Evolutionary conservation across 2,888 invertebrate species (phyloP).

Genomic region (Eupelmus urozonus): DNA sequence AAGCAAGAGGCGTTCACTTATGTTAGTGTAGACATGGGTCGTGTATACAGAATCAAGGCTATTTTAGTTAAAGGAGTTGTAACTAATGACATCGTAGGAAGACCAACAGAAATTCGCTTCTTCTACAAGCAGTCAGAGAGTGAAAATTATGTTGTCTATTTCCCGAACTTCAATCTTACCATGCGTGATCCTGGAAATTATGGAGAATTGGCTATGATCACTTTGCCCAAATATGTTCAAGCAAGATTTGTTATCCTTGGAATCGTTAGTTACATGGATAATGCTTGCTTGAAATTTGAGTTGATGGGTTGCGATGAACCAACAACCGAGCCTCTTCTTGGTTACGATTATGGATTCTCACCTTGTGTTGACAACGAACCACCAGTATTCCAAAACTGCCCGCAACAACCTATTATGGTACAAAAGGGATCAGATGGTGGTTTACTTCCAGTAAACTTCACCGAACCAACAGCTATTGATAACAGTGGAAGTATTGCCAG

Average conservation of each 20-base stretch:
- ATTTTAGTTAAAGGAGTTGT: slow-evolving; percentile 96
- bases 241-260: slow-evolving; percentile 96
- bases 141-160: slow-evolving; percentile 97
- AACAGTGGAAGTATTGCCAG: slow-evolving; percentile 97
- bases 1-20: slow-evolving; percentile 97
- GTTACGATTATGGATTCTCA: slow-evolving; percentile 95
- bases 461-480: slow-evolving; percentile 95
- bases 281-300: slow-evolving; percentile 97
- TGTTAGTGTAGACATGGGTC: slow-evolving; percentile 95
- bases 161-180: slow-evolving; percentile 96
- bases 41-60: slow-evolving; percentile 94
- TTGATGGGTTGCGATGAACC: slow-evolving; percentile 97
- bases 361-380: slow-evolving; percentile 97
- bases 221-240: slow-evolving; percentile 94
- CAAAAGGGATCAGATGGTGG: slow-evolving; percentile 93
- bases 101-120: slow-evolving; percentile 97
- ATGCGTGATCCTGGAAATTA: slow-evolving; percentile 98
- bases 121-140: slow-evolving; percentile 97
- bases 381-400: slow-evolving; percentile 97
- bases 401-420: slow-evolving; percentile 93
- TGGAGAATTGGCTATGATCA: slow-evolving; percentile 97
- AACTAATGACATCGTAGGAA: slow-evolving; percentile 95
- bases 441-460: slow-evolving; percentile 93
- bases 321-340: slow-evolving; percentile 87
- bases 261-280: slow-evolving; percentile 97